Conservation (phyloP, 2,113 vertebrate species). For the Motacilla alba region DNA sequence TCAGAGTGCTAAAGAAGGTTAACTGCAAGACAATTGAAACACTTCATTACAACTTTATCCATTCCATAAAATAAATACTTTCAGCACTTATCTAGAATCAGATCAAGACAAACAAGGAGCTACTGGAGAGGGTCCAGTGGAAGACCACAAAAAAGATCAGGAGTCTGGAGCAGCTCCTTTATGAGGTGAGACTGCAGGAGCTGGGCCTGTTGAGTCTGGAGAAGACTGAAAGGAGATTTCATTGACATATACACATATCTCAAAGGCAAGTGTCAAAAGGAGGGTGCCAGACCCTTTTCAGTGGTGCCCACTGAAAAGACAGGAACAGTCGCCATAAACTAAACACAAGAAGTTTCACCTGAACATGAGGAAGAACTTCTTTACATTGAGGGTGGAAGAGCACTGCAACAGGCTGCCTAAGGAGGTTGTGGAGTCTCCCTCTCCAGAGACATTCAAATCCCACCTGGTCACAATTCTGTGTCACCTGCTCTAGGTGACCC, state of each 20-base stretch:
- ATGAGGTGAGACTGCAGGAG: not conserved
- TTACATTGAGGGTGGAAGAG: not conserved
- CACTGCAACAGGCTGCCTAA: not conserved
- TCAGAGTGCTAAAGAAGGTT: slow-evolving; percentile 65
- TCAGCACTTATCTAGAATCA: not conserved
- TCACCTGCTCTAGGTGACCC: not conserved
- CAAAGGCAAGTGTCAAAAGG: not conserved
- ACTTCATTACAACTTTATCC: not conserved
- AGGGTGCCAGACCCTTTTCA: not conserved
- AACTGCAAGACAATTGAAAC: slow-evolving; percentile 50
- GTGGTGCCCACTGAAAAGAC: not conserved
- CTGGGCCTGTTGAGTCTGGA: not conserved
- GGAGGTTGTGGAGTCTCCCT: not conserved
- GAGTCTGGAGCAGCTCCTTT: not conserved
- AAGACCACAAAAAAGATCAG: not conserved
- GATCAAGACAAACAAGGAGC: not conserved
- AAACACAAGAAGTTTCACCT: not conserved
- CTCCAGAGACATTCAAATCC: not conserved
- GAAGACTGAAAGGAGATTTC: not conserved
- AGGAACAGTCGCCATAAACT: not conserved
- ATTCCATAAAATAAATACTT: not conserved
- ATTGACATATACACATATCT: rapidly evolving
- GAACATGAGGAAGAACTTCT: not conserved
- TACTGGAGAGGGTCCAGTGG: not conserved
- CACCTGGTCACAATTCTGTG: not conserved